A percentile compares a stretch with the other conserved stretches of the same genome.
phyloP scores from a whole-genome alignment of 2,888 invertebrate species.

The Bedellia somnulentella region DNA sequence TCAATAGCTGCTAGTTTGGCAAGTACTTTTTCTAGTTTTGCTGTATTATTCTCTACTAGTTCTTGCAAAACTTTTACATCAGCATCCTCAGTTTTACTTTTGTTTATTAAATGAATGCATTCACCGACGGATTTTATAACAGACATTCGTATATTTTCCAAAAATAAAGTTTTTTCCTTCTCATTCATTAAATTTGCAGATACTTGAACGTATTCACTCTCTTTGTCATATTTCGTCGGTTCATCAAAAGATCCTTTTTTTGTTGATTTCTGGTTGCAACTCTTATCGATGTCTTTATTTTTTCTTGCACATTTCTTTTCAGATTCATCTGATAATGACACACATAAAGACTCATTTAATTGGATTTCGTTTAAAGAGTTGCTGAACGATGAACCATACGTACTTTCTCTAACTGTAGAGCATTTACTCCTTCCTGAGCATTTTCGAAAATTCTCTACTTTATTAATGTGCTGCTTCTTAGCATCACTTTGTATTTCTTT shows the following conservation, averaged over 20 bases:
- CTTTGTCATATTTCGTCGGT: too few relatives aligned
- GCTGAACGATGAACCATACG: conserved; percentile 24
- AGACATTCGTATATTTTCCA: conserved; percentile 31
- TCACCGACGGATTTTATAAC: conserved; percentile 32
- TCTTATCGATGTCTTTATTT: too few relatives aligned
- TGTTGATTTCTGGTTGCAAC: too few relatives aligned
- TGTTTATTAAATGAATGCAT: conserved; percentile 22
- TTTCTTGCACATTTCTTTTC: conserved; percentile 24
- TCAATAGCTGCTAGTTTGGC: conserved; percentile 30
- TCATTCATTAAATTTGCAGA: conserved; percentile 46
- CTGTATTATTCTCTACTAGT: conserved; percentile 19
- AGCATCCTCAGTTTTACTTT: conserved; percentile 13
- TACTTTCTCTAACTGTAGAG: conserved; percentile 23
- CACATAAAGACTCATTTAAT: conserved; percentile 32
- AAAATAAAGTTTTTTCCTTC: conserved; percentile 28
- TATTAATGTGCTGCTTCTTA: too few relatives aligned
- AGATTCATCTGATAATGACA: conserved; percentile 31
- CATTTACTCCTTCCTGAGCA: conserved; percentile 16
- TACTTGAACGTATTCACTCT: too few relatives aligned
- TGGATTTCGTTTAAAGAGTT: conserved; percentile 37
- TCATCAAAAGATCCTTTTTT: too few relatives aligned
- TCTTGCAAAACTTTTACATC: conserved; percentile 22
- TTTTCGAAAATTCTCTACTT: too few relatives aligned
- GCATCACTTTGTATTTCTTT: conserved; percentile 6
- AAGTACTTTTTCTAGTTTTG: conserved; percentile 29